phyloP scores from a whole-genome alignment of 1,140 invertebrate genomes.

The Lepidurus packardi region DNA sequence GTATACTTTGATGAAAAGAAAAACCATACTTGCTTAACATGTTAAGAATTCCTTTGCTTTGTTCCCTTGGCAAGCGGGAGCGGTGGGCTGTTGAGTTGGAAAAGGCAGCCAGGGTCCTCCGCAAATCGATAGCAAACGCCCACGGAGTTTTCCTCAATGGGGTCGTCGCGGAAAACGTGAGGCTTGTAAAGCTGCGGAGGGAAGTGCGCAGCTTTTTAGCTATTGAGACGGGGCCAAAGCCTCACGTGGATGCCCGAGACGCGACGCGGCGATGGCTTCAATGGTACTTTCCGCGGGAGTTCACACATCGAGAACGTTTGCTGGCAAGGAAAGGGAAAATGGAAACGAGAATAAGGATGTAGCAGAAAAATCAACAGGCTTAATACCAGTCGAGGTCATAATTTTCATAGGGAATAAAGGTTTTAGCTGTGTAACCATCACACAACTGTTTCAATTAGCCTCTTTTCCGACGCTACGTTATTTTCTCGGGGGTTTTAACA shows the following conservation, averaged over 20 bases:
- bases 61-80: neutral
- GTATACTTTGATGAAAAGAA: too few species aligned
- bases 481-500: too few species aligned
- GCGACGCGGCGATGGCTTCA: neutral
- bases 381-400: too few species aligned
- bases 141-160: conserved; percentile 18
- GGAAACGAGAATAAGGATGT: neutral
- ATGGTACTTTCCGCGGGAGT: neutral
- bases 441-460: too few species aligned
- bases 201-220: neutral
- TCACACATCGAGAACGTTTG: neutral
- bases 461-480: too few species aligned
- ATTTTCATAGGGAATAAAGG: too few species aligned
- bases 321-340: neutral
- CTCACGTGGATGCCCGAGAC: neutral
- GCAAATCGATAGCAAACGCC: conserved; percentile 3
- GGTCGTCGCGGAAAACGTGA: conserved; percentile 12
- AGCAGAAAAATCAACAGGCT: neutral
- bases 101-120: neutral
- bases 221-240: neutral
- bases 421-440: too few species aligned
- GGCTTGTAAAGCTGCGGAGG: neutral
- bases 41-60: too few species aligned
- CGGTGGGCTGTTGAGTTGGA: neutral
- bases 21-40: too few species aligned